These are phyloP conservation scores for Gobiocypris rarus DNA, from an alignment of 2,113 vertebrate genomes.

Conservation along the genomic window DNA sequence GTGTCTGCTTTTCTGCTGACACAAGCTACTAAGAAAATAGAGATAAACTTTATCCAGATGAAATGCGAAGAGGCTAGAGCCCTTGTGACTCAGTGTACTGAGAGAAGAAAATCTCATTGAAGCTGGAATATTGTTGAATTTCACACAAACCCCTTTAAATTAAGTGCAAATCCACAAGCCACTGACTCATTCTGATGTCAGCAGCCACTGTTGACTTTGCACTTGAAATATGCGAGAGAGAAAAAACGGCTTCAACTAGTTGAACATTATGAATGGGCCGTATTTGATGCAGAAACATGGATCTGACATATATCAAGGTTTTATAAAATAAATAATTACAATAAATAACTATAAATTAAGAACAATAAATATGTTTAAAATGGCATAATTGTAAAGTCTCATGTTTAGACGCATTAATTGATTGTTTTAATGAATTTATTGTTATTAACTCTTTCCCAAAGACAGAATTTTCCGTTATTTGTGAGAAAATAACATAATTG, in stretches of 20 bases:
- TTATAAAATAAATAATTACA: no score
- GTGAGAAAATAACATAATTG: no score
- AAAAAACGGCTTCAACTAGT: background rate
- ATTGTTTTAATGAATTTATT: no score
- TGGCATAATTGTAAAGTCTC: no score
- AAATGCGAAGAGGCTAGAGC: background rate
- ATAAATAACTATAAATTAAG: no score
- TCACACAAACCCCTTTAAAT: background rate
- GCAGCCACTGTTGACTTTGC: background rate
- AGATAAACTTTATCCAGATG: slow-evolving; percentile 25
- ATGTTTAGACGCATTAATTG: no score
- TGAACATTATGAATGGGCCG: background rate
- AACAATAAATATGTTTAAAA: no score
- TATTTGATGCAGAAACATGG: background rate
- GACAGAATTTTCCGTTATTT: no score
- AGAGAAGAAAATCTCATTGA: background rate
- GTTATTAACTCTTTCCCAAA: no score
- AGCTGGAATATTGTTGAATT: background rate
- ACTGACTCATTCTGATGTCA: background rate
- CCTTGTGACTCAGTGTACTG: background rate
- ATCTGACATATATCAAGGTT: no score
- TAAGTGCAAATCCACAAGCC: background rate
- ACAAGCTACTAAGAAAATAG: slow-evolving; percentile 19
- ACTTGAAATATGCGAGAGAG: no score
- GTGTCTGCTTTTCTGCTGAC: slow-evolving; percentile 45